Conservation (phyloP, 1,140 invertebrate genomes). For the Spodoptera frugiperda region DNA sequence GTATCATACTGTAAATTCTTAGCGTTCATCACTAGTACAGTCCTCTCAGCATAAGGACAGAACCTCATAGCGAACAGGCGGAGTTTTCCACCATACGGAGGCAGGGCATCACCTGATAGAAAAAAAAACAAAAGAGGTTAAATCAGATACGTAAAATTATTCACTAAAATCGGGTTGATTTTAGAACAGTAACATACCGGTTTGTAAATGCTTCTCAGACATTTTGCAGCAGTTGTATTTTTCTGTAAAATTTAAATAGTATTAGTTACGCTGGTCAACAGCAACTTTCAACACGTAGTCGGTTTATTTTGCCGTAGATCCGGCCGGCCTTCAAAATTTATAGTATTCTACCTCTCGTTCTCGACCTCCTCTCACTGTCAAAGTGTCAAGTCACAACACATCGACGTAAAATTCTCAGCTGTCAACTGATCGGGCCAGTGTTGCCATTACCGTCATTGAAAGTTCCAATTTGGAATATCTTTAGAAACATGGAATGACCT, state of each 20-base stretch:
- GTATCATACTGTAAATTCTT: constrained; percentile 95
- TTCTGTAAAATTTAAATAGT: not conserved
- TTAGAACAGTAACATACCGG: constrained; percentile 63
- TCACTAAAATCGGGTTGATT: not conserved
- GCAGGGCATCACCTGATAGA: constrained; percentile 74
- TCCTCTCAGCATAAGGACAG: constrained; percentile 95
- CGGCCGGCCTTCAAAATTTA: constrained; percentile 23
- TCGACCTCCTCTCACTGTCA: not conserved
- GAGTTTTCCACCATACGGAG: constrained; percentile 87
- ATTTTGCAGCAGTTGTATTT: constrained; percentile 55
- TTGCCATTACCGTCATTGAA: no score
- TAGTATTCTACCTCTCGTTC: not conserved
- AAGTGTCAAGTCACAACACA: not conserved
- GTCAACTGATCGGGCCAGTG: no score
- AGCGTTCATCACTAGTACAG: constrained; percentile 92
- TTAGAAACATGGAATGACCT: no score
- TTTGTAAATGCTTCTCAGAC: constrained; percentile 83
- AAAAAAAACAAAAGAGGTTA: constrained; percentile 47
- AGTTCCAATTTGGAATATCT: no score
- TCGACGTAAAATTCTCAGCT: no score
- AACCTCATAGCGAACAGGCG: constrained; percentile 96
- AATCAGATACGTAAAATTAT: constrained; percentile 35
- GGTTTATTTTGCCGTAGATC: not conserved
- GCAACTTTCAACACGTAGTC: not conserved
- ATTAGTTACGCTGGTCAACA: not conserved